phyloP scores from a whole-genome alignment of 2,888 invertebrate genomes.

The Bruchidius siliquastri region DNA sequence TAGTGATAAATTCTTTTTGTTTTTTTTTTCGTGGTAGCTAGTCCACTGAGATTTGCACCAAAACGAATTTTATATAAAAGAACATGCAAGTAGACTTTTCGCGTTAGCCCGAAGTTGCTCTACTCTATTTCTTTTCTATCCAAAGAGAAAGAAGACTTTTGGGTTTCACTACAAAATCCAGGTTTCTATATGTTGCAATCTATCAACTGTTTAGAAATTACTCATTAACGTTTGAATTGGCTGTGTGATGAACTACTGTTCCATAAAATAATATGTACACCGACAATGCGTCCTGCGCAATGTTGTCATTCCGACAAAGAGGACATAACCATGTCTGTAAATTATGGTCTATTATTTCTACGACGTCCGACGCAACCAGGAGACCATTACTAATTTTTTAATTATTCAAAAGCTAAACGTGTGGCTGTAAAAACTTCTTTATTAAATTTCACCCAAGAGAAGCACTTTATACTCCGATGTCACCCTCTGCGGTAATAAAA shows the following conservation, averaged over 20 bases:
- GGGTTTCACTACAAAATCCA: no score
- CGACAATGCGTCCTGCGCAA: background rate
- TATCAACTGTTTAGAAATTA: no score
- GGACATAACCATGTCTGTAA: background rate
- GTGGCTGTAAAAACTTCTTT: background rate
- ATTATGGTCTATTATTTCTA: background rate
- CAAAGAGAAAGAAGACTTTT: no score
- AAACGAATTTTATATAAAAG: no score
- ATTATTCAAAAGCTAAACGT: background rate
- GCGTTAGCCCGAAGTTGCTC: no score
- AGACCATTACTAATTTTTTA: background rate
- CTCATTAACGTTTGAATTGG: no score
- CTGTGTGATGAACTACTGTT: background rate
- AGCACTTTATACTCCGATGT: background rate
- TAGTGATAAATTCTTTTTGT: no score
- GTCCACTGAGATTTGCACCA: no score
- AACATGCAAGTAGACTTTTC: no score
- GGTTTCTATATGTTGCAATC: no score
- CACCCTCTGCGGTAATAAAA: background rate
- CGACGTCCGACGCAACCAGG: background rate
- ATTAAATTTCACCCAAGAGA: background rate
- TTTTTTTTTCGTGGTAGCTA: no score
- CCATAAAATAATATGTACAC: background rate
- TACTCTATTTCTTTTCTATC: no score
- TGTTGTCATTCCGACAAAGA: background rate